Evolutionary conservation across 1,140 invertebrate species (phyloP).

Genomic region (Cyclargus thomasi): DNA sequence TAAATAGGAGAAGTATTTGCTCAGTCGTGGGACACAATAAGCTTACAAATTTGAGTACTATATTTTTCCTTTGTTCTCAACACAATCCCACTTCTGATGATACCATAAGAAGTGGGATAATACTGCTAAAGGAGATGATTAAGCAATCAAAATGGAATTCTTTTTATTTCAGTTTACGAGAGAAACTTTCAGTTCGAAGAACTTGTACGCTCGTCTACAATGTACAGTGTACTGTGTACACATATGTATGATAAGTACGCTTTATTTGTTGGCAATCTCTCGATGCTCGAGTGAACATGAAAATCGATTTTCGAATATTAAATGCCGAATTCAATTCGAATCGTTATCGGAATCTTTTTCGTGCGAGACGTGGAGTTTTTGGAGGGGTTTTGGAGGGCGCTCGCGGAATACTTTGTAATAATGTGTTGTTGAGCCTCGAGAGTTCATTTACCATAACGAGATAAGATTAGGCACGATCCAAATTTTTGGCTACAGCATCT

Average conservation of each 20-base stretch:
- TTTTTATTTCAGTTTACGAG: neutral
- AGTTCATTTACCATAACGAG: neutral
- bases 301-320: constrained; percentile 12
- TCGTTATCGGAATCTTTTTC: constrained; percentile 6
- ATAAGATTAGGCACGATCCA: neutral
- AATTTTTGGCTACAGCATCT: too few species aligned
- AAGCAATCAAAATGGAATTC: neutral
- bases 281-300: constrained; percentile 9
- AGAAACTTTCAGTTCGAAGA: neutral
- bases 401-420: neutral
- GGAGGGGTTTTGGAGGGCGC: neutral
- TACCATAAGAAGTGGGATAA: neutral
- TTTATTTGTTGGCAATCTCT: constrained; percentile 14
- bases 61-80: too few species aligned
- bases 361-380: neutral
- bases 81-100: too few species aligned
- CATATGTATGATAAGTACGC: constrained; percentile 5
- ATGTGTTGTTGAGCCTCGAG: neutral
- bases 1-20: too few species aligned
- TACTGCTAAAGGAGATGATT: neutral
- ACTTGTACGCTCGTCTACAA: neutral
- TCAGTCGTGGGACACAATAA: too few species aligned
- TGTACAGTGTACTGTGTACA: neutral
- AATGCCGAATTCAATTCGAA: constrained; percentile 3
- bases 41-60: too few species aligned